Percentiles rank a stretch among this genome's conserved stretches.
Evolutionary conservation across 2,113 vertebrate species (phyloP).

Genomic region (Myiozetetes cayanensis): DNA sequence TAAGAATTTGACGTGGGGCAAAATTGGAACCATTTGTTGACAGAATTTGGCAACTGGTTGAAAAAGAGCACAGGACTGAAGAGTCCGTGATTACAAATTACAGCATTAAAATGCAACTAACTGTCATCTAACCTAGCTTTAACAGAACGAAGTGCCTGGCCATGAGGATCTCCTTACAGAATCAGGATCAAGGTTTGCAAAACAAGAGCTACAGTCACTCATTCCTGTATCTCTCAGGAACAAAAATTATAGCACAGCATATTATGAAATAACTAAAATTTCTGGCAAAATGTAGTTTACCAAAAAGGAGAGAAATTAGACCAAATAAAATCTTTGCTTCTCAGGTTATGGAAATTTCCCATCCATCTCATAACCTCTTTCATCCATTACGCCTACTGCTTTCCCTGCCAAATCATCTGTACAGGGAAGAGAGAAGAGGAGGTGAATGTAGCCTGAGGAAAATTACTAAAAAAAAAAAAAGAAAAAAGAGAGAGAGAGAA

Average conservation of each 20-base stretch:
- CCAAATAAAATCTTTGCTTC: not conserved
- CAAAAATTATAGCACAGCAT: not conserved
- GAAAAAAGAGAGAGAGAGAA: fast-evolving
- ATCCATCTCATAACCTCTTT: not conserved
- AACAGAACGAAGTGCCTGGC: not conserved
- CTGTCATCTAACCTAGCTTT: not conserved
- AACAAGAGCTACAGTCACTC: not conserved
- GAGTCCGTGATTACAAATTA: not conserved
- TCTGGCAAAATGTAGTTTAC: not conserved
- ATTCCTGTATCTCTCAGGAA: not conserved
- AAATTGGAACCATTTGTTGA: conserved; percentile 31
- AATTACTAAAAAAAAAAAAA: not conserved
- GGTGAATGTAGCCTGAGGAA: not conserved
- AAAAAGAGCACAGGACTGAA: not conserved
- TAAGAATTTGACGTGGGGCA: not conserved
- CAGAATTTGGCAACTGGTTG: not conserved
- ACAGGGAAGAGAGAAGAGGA: not conserved
- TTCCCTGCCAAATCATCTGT: not conserved
- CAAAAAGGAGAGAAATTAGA: not conserved
- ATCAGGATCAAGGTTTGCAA: not conserved
- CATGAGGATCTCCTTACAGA: not conserved
- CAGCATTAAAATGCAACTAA: not conserved
- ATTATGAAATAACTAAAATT: not conserved
- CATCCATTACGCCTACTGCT: not conserved
- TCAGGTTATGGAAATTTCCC: not conserved